A percentile compares a stretch with the other conserved stretches of the same genome.
Conservation (phyloP, 2,888 invertebrate genomes). For the Graphium colonna region DNA sequence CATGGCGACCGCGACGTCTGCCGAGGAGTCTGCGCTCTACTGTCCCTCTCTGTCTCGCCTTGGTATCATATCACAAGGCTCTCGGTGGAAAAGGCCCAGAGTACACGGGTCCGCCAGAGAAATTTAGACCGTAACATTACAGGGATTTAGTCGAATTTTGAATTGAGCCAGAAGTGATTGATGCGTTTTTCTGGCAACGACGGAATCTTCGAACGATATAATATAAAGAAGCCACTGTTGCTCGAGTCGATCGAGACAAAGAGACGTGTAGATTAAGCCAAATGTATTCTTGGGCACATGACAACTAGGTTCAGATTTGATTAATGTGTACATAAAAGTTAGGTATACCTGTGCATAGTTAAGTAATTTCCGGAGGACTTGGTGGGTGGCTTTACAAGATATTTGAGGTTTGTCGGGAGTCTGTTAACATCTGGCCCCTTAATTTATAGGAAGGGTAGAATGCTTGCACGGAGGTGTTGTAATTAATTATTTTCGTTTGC, state of each 20-base stretch:
- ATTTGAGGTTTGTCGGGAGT: slow-evolving; percentile 73
- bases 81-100: slow-evolving; percentile 37
- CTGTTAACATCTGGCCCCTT: slow-evolving; percentile 74
- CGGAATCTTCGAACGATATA: slow-evolving; percentile 63
- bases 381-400: slow-evolving; percentile 74
- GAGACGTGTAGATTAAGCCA: slow-evolving; percentile 38
- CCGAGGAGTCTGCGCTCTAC: slow-evolving; percentile 78
- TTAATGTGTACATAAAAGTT: slow-evolving; percentile 24
- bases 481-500: slow-evolving; percentile 74
- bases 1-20: slow-evolving; percentile 78
- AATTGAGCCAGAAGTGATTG: neutral
- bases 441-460: slow-evolving; percentile 74
- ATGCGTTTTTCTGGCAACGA: slow-evolving; percentile 34
- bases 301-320: slow-evolving; percentile 33
- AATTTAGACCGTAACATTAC: neutral
- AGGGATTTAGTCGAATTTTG: slow-evolving; percentile 30
- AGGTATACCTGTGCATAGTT: slow-evolving; percentile 41
- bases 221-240: slow-evolving; percentile 68
- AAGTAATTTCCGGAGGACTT: slow-evolving; percentile 42
- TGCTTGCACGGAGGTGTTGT: slow-evolving; percentile 62
- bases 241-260: slow-evolving; percentile 64
- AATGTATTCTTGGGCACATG: slow-evolving; percentile 33
- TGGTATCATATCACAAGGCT: slow-evolving; percentile 74
- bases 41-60: slow-evolving; percentile 79
- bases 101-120: neutral